Evolutionary conservation across 2,113 vertebrate species (phyloP), one percentile per base, ranked within the genome.

Genomic region (Erpornis zantholeuca): DNA sequence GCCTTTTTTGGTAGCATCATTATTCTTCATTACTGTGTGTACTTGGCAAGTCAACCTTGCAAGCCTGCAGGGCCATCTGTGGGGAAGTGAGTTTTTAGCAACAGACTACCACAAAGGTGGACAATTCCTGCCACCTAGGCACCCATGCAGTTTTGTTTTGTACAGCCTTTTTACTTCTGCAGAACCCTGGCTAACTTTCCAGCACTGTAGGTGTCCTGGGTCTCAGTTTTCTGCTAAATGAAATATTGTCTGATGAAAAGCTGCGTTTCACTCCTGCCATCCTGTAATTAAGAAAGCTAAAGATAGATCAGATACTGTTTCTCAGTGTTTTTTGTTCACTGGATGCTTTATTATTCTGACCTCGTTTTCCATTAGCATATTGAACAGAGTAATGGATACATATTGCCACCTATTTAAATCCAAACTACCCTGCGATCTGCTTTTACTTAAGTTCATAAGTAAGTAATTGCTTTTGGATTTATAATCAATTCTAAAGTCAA

Each of bases 391-490:
- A 92, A 94, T 86, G 53, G 85, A 73, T 88, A 93, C 1, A 1
- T 85, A 96, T 82, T 73, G 88, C 82, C 75, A 88, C 90, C 90
- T 92, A 77, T 76, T 95, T 92, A 94, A 94, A 93, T 42, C n/a
- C 50, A 76, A 93, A 95, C 66, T 79, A 72, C 66, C 45, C 1
- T 85, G 79, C 79, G 88, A 79, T 80, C 75, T 79, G 71, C 85
- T 94, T 93, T 80, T 88, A 82, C 53, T 79, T 45, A n/a, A 82
- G 50, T 80, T 86, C 28, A 52, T 64, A 91, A 87, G 52, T 78
- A 77, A 80, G 35, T 70, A 79, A 93, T 92, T 93, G 79, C 68
- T 73, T 92, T 29, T 56, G 42, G 60, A 92, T 91, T 94, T 82
- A 64, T 60, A 90, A 94, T 93, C 71, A 90, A 95, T 94, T 90